Conservation (phyloP, 2,113 vertebrate genomes). For the Marmota flaviventris region DNA sequence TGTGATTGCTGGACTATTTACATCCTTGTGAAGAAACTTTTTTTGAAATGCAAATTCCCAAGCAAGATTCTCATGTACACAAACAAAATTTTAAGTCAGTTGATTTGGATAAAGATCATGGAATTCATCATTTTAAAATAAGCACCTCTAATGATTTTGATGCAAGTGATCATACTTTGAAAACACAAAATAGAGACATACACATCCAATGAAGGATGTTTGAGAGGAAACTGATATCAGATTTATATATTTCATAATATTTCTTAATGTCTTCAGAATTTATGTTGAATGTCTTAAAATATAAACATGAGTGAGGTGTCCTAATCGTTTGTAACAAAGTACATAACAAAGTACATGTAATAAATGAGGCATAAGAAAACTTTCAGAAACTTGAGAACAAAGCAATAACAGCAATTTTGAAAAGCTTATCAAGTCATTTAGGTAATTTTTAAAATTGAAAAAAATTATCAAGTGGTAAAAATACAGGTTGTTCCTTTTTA, state of each 20-base stretch:
- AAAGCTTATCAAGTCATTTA: background rate
- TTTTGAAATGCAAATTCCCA: background rate
- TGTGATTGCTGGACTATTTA: background rate
- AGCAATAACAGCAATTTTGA: background rate
- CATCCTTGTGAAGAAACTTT: background rate
- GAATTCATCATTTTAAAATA: background rate
- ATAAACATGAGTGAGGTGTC: background rate
- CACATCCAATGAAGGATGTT: background rate
- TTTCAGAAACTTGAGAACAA: background rate
- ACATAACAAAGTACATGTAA: background rate
- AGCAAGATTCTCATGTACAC: accelerated
- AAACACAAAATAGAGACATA: background rate
- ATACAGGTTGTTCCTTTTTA: background rate
- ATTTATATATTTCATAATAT: background rate
- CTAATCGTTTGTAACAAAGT: background rate
- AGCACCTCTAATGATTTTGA: background rate
- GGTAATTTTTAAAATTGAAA: conserved; percentile 30
- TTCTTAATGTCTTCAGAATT: background rate
- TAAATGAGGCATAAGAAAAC: background rate
- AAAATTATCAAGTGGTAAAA: background rate
- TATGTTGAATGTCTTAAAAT: background rate
- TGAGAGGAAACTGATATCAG: background rate
- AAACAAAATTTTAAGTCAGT: background rate
- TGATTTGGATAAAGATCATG: background rate
- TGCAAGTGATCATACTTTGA: background rate